These are phyloP conservation scores for Polymixis lichenea DNA, from an alignment of 2,888 invertebrate species.

Conservation along the genomic window DNA sequence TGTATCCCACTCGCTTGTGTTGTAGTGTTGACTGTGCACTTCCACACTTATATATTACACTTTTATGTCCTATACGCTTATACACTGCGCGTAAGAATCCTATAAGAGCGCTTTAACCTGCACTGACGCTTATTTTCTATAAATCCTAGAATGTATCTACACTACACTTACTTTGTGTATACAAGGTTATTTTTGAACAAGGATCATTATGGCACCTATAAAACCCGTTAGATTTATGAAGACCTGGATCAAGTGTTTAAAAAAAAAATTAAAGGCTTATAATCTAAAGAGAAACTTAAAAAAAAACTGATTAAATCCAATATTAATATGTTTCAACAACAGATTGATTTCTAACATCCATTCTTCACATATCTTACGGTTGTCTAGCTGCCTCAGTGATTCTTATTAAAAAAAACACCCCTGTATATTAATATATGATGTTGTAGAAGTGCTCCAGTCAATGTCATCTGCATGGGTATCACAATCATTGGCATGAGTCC, in stretches of 20 bases:
- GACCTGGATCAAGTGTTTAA: not conserved
- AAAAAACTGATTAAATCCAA: not conserved
- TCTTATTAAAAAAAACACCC: not conserved
- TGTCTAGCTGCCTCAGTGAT: not conserved
- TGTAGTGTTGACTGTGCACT: conserved; percentile 81
- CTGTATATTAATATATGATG: conserved; percentile 33
- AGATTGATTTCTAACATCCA: not conserved
- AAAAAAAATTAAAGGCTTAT: not conserved
- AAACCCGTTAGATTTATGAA: not conserved
- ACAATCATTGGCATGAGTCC: conserved; percentile 76
- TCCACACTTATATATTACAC: conserved; percentile 67
- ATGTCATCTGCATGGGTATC: conserved; percentile 79
- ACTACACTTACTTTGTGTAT: conserved; percentile 14
- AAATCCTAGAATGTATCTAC: conserved; percentile 32
- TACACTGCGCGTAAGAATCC: conserved; percentile 41
- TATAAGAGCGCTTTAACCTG: conserved; percentile 34
- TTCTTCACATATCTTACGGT: not conserved
- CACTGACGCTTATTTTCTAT: conserved; percentile 46
- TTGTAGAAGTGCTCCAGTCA: conserved; percentile 76
- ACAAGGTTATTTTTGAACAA: conserved; percentile 3
- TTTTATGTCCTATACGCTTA: conserved; percentile 43
- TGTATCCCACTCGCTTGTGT: conserved; percentile 75
- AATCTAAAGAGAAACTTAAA: not conserved
- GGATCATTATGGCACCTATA: not conserved
- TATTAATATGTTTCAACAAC: not conserved